Evolutionary conservation across 2,888 invertebrate species (phyloP), one percentile per base, ranked within the genome.

Genomic region (Stenurella melanura): DNA sequence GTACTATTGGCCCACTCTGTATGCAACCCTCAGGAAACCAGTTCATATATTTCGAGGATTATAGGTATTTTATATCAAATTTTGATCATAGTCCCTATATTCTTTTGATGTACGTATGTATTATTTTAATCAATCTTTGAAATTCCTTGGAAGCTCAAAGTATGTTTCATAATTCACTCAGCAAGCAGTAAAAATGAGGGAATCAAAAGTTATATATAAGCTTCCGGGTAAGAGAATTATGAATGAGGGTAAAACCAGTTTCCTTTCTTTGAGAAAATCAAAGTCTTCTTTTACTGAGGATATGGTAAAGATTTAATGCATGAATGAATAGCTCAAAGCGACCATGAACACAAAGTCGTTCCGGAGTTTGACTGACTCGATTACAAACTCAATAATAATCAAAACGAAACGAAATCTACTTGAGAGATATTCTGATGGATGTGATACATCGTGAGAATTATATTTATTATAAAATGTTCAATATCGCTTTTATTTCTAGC

Each of bases 321-420:
- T 50, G 50, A n/a, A 50, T 50, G n/a, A 50, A 50, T 15, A 15
- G 50, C n/a, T 50, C n/a, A 50, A n/a, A 50, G 50, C 50, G 3
- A 6, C 50, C 15, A n/a, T n/a, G 50, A 50, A n/a, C 15, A 42
- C 42, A 42, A 42, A 42, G 42, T 42, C 42, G 42, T 15, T 42
- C 38, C 15, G 42, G 12, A 42, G 12, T 50, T 50, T 50, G 15
- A n/a, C n/a, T 12, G 50, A n/a, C 42, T n/a, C 4, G 6, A 50
- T n/a, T 50, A 50, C 50, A 50, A 50, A 50, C 50, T n/a, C 50
- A 50, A 50, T n/a, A 50, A 50, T n/a, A 50, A n/a, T 34, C 30
- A 7, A 34, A 34, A 5, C 30, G 30, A 34, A n/a, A n/a, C 15
- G 15, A 50, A 50, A n/a, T n/a, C 3, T 50, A 6, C 42, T 15